Evolutionary conservation across 2,113 vertebrate genomes (phyloP).

Genomic region (Cyrtonyx montezumae): DNA sequence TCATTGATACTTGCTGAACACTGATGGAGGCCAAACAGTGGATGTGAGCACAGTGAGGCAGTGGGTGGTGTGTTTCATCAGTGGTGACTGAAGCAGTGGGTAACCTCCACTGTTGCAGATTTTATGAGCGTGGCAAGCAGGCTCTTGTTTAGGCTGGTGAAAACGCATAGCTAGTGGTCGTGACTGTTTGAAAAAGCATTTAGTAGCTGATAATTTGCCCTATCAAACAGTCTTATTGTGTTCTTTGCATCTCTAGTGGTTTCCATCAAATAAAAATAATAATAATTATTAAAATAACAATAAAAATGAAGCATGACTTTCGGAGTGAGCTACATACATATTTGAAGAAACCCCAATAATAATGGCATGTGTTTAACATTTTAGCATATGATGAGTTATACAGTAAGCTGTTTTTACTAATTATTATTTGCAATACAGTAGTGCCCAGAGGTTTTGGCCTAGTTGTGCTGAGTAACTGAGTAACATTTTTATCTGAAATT

Average conservation of each 20-base stretch:
- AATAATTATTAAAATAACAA: too few relatives aligned
- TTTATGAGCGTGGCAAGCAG: neutral
- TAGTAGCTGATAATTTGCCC: neutral
- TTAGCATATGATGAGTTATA: neutral
- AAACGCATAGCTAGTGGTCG: neutral
- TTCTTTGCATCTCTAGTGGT: neutral
- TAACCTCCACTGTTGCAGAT: neutral
- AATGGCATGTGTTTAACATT: neutral
- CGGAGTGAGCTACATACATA: neutral
- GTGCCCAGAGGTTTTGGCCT: neutral
- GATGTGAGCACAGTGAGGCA: too few relatives aligned
- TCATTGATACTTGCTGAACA: too few relatives aligned
- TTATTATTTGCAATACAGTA: neutral
- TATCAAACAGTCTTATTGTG: neutral
- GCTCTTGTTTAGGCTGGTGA: neutral
- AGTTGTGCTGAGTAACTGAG: neutral
- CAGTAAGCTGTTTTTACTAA: neutral
- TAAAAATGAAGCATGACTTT: neutral
- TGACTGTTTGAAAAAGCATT: neutral
- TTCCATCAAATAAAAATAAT: neutral
- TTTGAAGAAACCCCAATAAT: neutral
- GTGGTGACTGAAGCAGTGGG: too few relatives aligned
- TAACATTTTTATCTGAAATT: neutral
- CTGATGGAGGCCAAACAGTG: too few relatives aligned
- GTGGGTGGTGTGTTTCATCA: too few relatives aligned